Evolutionary conservation across 2,113 vertebrate genomes (phyloP).

Genomic region (Halichoeres trimaculatus): DNA sequence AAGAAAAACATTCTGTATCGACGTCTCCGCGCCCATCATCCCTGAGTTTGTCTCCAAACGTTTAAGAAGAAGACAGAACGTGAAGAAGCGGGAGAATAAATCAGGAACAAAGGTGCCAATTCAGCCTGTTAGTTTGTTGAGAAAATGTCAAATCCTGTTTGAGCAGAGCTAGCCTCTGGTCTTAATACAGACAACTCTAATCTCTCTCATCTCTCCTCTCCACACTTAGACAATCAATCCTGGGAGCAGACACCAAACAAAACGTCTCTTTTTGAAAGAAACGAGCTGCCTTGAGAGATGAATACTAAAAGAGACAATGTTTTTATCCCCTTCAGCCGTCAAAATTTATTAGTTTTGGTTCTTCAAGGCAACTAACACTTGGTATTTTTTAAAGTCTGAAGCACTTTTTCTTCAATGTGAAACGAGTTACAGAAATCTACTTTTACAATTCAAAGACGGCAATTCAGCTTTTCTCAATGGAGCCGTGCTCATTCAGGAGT

Average conservation of each 20-base stretch:
- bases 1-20: background rate
- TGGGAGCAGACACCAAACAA: background rate
- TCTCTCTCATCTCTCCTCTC: background rate
- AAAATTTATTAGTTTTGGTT: background rate
- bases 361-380: background rate
- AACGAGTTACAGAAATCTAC: too few relatives aligned
- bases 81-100: background rate
- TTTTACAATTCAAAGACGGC: too few relatives aligned
- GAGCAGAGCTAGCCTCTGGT: slow-evolving; percentile 16
- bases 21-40: slow-evolving; percentile 4
- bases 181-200: slow-evolving; percentile 10
- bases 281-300: background rate
- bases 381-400: background rate
- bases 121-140: background rate
- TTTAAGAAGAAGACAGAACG: background rate
- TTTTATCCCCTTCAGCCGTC: background rate
- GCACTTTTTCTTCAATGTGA: background rate
- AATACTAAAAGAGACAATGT: background rate
- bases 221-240: slow-evolving; percentile 3
- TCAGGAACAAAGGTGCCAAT: slow-evolving; percentile 23
- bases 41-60: background rate
- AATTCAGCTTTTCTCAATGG: too few relatives aligned
- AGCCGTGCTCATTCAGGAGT: too few relatives aligned
- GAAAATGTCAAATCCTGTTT: slow-evolving; percentile 46
- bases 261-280: background rate